Evolutionary conservation across 2,797 vertebrate genomes (phyloP), one percentile per base, ranked within the genome.

Genomic region (Anniella stebbinsi): DNA sequence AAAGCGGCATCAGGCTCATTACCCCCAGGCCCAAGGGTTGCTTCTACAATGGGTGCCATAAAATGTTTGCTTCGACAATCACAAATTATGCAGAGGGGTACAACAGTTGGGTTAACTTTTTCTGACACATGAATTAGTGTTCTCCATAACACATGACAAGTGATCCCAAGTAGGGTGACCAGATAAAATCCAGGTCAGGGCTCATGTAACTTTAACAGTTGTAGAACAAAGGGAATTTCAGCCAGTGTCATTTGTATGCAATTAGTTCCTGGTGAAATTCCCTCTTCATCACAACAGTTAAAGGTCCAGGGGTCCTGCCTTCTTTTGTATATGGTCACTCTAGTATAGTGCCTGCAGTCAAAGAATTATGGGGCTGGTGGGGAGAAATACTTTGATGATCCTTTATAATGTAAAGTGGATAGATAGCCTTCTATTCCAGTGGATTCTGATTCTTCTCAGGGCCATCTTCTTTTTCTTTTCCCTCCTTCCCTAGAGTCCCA

Each of bases 81-180:
- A 23, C 67, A 60, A 72, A 81, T 88, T 78, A 81, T 25, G 60
- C 2, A 72, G n/a, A 72, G 67, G 9, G 66, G 13, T 45, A 57
- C 2, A 23, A 45, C 36, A 33, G 67, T 12, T 88, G 67, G 78
- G 48, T 88, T 88, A 88, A 88, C n/a, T 72, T 81, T 88, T 73
- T 57, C n/a, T 88, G 87, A 88, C 78, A 81, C 25, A 60, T 82
- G 78, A 41, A 88, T 88, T 57, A 72, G 9, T 69, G 38, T 80
- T 80, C 10, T 70, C 11, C 48, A 72, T 72, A 81, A 73, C 18
- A 38, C 36, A 72, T 41, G 78, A 81, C 66, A 88, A 88, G 66
- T 80, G 63, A 88, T 66, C 77, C 67, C 77, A 72, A 88, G 36
- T n/a, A n/a, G n/a, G n/a, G n/a, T n/a, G n/a, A n/a, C n/a, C n/a